Base-by-base conservation (phyloP, 2,113 vertebrate genomes). In the Cichladusa arquata region DNA sequence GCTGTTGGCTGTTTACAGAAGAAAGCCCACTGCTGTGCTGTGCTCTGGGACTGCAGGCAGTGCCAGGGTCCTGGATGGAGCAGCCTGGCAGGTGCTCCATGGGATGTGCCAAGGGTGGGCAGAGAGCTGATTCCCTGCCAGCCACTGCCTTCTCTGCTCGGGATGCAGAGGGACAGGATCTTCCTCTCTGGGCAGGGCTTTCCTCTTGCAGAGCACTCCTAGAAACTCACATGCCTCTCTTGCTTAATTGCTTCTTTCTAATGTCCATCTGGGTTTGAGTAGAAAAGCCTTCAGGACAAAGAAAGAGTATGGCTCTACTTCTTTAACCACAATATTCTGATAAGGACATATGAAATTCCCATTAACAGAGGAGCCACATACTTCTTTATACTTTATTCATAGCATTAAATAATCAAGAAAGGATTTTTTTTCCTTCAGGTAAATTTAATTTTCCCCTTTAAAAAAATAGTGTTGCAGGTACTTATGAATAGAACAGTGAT, bases 271-370 rank as follows among this genome's bases (percentile, higher is more conserved):
- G 81, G n/a, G 87, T 95, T 79, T 80, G 25, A 84, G 57, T 29
- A 91, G 33, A 87, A 79, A 81, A 90, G 36, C 69, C 81, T 54
- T 77, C 40, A 25, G 66, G 73, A 80, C 36, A 91, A 93, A 80
- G 33, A 93, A 29, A 93, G 33, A 73, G 19, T 69, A 69, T 33
- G n/a, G 66, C 14, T 89, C 29, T 87, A 24, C 11, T 42, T 57
- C 64, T 76, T 88, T 66, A 88, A 92, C 38, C 72, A 62, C 58
- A 80, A 7, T 74, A 72, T 92, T 91, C 93, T 93, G 91, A 89
- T 87, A 91, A 91, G 81, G 16, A 45, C 81, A 34, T 50, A 91
- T 80, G 61, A 89, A 79, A 84, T 95, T 81, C 61, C 40, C n/a
- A 48, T 33, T 81, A 84, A 56, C 40, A 50, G 11, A 40, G 31